Percentiles rank a stretch among this genome's conserved stretches.
phyloP scores from a whole-genome alignment of 2,888 invertebrate species.

The Sericinus montela region DNA sequence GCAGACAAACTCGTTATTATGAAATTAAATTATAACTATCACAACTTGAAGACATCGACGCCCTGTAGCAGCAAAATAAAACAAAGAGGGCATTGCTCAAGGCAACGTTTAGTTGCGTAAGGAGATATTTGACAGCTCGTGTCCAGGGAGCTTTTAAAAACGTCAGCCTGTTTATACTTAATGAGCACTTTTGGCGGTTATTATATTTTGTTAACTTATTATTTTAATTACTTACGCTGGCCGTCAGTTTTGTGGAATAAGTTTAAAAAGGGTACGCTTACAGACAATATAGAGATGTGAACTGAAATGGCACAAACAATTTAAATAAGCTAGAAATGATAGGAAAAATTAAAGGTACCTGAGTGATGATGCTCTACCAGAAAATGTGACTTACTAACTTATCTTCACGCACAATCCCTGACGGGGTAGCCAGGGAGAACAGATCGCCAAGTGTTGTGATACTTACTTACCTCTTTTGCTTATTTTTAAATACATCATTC shows the following conservation, averaged over 20 bases:
- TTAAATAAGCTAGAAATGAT: too few relatives aligned
- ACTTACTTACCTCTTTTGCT: too few relatives aligned
- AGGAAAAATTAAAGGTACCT: too few relatives aligned
- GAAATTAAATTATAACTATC: neutral
- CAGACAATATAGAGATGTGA: too few relatives aligned
- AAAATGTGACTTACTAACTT: too few relatives aligned
- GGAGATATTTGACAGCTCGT: constrained; percentile 19
- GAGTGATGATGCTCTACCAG: too few relatives aligned
- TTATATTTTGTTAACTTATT: neutral
- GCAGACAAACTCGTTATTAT: neutral
- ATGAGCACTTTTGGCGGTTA: constrained; percentile 2
- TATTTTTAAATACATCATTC: too few relatives aligned
- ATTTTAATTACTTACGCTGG: neutral
- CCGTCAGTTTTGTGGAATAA: neutral
- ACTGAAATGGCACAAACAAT: too few relatives aligned
- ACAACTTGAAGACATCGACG: neutral
- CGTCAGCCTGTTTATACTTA: constrained; percentile 1
- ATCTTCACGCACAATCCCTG: too few relatives aligned
- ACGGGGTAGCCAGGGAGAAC: too few relatives aligned
- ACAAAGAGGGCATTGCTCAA: neutral
- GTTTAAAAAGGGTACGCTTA: too few relatives aligned
- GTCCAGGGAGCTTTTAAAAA: constrained; percentile 18
- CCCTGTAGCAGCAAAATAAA: neutral
- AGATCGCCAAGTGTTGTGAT: too few relatives aligned
- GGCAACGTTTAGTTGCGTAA: constrained; percentile 7